Evolutionary conservation across 1,140 invertebrate genomes (phyloP).

Genomic region (Carposina sasakii): DNA sequence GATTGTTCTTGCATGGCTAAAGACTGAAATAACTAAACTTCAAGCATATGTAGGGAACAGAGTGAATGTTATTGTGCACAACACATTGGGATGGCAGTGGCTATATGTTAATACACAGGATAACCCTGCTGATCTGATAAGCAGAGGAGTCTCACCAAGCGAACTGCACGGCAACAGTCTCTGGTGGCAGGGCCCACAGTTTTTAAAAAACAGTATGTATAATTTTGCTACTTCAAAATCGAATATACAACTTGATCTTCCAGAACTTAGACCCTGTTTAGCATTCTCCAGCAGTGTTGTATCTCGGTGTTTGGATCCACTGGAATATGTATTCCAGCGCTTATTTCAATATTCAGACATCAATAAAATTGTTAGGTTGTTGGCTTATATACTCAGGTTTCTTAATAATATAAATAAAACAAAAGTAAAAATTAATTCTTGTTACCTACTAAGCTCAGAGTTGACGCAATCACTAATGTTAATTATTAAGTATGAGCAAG

Average conservation of each 20-base stretch:
- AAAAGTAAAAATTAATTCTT: background rate
- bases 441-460: background rate
- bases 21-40: background rate
- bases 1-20: constrained; percentile 8
- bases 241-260: background rate
- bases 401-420: background rate
- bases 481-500: constrained; percentile 5
- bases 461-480: background rate
- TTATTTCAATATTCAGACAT: constrained; percentile 2
- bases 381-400: constrained; percentile 4
- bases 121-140: constrained; percentile 14
- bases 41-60: constrained; percentile 8
- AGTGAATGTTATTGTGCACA: constrained; percentile 6
- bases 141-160: background rate
- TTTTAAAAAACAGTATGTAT: background rate
- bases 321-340: background rate
- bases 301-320: background rate
- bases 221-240: background rate
- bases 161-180: background rate
- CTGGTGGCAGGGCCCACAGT: constrained; percentile 1
- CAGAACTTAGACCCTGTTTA: background rate
- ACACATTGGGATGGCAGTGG: no score
- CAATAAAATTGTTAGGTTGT: background rate
- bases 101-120: background rate
- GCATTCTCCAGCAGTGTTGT: background rate